Percentiles rank a stretch among this genome's conserved stretches.
Evolutionary conservation across 2,888 invertebrate species (phyloP).

Genomic region (Clostera curtula): DNA sequence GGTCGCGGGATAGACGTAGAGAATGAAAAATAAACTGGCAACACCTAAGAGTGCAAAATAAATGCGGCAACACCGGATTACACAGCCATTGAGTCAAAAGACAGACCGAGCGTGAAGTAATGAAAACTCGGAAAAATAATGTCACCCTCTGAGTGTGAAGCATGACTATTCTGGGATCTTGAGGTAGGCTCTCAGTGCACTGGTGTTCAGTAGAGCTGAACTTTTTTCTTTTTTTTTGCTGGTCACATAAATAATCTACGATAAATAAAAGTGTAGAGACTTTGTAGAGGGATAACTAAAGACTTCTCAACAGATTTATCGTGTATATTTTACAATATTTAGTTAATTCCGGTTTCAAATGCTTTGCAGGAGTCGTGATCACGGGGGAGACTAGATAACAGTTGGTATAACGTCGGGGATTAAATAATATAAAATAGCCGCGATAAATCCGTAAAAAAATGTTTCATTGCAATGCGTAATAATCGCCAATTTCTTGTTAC

Average conservation of each 20-base stretch:
- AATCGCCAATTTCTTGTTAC: too few species aligned
- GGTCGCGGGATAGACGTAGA: constrained; percentile 54
- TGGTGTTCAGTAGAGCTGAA: constrained; percentile 15
- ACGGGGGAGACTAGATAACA: too few species aligned
- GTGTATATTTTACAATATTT: too few species aligned
- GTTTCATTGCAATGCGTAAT: too few species aligned
- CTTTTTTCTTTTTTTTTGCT: constrained; percentile 5
- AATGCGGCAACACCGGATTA: constrained; percentile 68
- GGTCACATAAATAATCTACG: neutral
- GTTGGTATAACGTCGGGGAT: too few species aligned
- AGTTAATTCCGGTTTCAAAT: too few species aligned
- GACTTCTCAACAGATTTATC: too few species aligned
- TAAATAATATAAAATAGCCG: too few species aligned
- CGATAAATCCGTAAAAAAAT: too few species aligned
- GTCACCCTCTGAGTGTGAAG: constrained; percentile 40
- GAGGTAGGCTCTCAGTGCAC: constrained; percentile 10
- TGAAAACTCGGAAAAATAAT: constrained; percentile 70
- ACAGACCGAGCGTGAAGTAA: constrained; percentile 69
- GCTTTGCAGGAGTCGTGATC: too few species aligned
- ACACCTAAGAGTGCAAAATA: constrained; percentile 66
- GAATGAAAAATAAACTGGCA: constrained; percentile 61
- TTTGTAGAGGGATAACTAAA: too few species aligned
- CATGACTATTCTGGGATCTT: constrained; percentile 61
- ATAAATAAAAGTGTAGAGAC: too few species aligned
- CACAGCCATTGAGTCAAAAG: constrained; percentile 72